Evolutionary conservation across 2,797 vertebrate species (phyloP), one percentile per base, ranked within the genome.

Genomic region (Sebastes hubbsi): DNA sequence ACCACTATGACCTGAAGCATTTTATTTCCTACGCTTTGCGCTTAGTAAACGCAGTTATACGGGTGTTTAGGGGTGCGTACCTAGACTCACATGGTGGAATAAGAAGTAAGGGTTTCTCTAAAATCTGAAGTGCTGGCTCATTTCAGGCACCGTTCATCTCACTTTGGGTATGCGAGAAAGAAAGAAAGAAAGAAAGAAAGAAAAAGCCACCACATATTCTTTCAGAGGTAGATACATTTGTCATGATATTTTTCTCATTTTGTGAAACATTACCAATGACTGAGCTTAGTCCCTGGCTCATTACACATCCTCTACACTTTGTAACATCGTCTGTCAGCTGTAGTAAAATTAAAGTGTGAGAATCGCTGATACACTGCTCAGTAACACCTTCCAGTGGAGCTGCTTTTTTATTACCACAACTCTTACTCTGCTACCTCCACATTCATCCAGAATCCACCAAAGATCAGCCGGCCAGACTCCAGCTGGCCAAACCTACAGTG

Each of bases 231-330:
- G 24, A 62, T n/a, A 22, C 65, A 58, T 73, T 59, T 4, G 38
- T 75, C 27, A 52, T 46, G 30, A 46, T 65, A 58, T 22, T 83
- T 59, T 58, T 38, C 36, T 67, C 38, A 22, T 59, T 42, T 58
- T 62, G n/a, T n/a, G 16, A 81, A 63, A 62, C 24, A 62, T 62
- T 34, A 58, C 4, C 46, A 70, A 27, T 9, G 49, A 55, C 34
- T 49, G 27, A 16, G 75, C 56, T 69, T 8, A 55, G 30, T 49
- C 46, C 30, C 27, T 32, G 61, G 60, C 71, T 75, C 75, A 81
- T 76, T 81, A 71, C 69, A 65, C 64, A 55, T 68, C 58, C 27
- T 38, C 32, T 72, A 49, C 71, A 77, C 61, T 74, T 79, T 74
- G 30, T 56, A 36, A 78, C 59, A 56, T 78, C 49, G 74, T 77